A percentile compares a stretch with the other conserved stretches of the same genome.
These are phyloP conservation scores for Nycteola revayana DNA, from an alignment of 2,888 invertebrate species.

Conservation along the genomic window DNA sequence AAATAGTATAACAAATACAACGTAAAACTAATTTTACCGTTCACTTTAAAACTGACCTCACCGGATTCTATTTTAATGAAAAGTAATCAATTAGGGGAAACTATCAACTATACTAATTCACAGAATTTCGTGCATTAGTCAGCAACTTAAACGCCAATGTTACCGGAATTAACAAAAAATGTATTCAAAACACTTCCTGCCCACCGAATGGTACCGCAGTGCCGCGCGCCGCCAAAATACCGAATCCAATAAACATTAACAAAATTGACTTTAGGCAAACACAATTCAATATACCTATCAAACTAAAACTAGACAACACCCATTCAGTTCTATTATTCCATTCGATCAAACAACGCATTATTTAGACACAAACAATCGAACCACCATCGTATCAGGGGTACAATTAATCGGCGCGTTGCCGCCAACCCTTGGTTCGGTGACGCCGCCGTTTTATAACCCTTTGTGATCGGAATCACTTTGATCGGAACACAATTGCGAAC, in stretches of 20 bases:
- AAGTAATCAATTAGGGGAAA: too few species aligned
- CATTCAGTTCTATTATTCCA: conserved; percentile 20
- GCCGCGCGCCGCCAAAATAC: background rate
- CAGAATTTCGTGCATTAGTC: too few species aligned
- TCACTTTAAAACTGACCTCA: too few species aligned
- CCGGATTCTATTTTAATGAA: too few species aligned
- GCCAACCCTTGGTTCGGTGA: conserved; percentile 47
- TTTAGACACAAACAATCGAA: conserved; percentile 37
- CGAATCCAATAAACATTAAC: conserved; percentile 10
- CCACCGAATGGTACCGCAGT: conserved; percentile 4
- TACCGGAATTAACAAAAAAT: conserved; percentile 3
- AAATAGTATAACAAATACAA: too few species aligned
- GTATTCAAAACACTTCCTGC: conserved; percentile 6
- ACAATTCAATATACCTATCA: conserved; percentile 15
- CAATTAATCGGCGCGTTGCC: conserved; percentile 58
- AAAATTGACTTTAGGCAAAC: conserved; percentile 16
- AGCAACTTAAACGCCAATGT: too few species aligned
- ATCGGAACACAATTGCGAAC: conserved; percentile 57
- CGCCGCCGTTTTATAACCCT: conserved; percentile 67
- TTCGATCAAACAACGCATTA: conserved; percentile 32
- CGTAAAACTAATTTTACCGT: too few species aligned
- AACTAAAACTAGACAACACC: conserved; percentile 15
- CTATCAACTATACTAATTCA: conserved; percentile 4
- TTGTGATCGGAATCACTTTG: conserved; percentile 72
- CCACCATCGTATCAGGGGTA: conserved; percentile 39